Conservation (phyloP, 1,140 invertebrate species). For the Drosophila lacertosa region DNA sequence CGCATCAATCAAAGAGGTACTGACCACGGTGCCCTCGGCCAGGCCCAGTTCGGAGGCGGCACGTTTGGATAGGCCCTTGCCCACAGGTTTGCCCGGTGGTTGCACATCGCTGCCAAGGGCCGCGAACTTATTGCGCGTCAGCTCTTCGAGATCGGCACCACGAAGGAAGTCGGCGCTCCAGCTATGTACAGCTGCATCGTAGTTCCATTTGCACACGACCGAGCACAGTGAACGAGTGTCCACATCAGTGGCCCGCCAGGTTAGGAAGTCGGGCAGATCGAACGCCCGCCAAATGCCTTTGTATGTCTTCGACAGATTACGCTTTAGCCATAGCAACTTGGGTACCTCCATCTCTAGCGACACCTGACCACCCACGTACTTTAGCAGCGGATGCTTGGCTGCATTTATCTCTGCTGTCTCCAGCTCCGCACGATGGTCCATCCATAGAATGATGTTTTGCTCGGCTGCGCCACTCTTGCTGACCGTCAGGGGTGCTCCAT, state of each 20-base stretch:
- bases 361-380: constrained; percentile 95
- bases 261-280: constrained; percentile 97
- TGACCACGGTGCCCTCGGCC: constrained; percentile 89
- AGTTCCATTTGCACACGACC: constrained; percentile 97
- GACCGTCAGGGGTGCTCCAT: constrained; percentile 89
- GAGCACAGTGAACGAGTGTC: constrained; percentile 94
- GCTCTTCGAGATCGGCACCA: constrained; percentile 90
- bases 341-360: constrained; percentile 98
- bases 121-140: constrained; percentile 88
- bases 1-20: constrained; percentile 96
- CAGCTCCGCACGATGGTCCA: constrained; percentile 95
- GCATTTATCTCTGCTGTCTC: constrained; percentile 94
- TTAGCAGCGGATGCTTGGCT: constrained; percentile 90
- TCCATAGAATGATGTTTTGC: constrained; percentile 97
- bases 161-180: constrained; percentile 92
- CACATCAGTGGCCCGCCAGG: constrained; percentile 94
- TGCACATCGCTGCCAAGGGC: constrained; percentile 90
- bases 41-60: constrained; percentile 90
- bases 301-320: constrained; percentile 90
- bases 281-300: constrained; percentile 90
- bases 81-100: constrained; percentile 90
- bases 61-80: constrained; percentile 87
- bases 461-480: constrained; percentile 88
- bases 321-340: constrained; percentile 97
- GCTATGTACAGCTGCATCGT: constrained; percentile 86